Conservation (phyloP, 2,797 vertebrate species). For the Oryzias sinensis region DNA sequence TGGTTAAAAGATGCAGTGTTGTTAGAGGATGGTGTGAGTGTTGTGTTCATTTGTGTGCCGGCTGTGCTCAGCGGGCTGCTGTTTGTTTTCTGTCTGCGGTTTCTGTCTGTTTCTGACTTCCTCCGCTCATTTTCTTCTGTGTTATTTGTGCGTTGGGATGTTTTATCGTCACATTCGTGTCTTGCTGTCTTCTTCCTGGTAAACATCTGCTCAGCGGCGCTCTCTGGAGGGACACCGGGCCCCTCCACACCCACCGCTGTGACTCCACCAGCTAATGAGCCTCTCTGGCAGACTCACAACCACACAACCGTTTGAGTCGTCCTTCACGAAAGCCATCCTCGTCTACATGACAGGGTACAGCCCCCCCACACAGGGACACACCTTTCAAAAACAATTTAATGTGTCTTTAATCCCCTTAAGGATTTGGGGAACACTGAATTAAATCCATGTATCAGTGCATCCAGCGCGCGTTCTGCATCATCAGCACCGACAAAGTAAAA, state of each 20-base stretch:
- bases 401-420: constrained; percentile 36
- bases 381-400: constrained; percentile 30
- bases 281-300: constrained; percentile 31
- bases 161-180: constrained; percentile 33
- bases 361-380: not conserved
- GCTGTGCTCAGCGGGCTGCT: not conserved
- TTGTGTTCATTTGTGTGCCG: not conserved
- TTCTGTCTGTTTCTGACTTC: constrained; percentile 7
- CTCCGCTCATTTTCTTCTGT: constrained; percentile 4
- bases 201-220: constrained; percentile 57
- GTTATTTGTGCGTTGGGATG: constrained; percentile 14
- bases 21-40: too few species aligned
- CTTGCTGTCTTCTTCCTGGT: constrained; percentile 33
- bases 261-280: constrained; percentile 63
- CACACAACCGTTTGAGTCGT: constrained; percentile 1
- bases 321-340: not conserved
- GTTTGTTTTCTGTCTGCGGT: constrained; percentile 12
- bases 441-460: constrained; percentile 24
- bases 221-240: constrained; percentile 53
- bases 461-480: constrained; percentile 50
- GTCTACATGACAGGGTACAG: not conserved
- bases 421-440: constrained; percentile 16
- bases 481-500: constrained; percentile 34
- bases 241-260: constrained; percentile 49
- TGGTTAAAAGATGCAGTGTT: too few species aligned